These are phyloP conservation scores for Malurus leucopterus DNA, from an alignment of 2,797 vertebrate species.

Conservation along the genomic window DNA sequence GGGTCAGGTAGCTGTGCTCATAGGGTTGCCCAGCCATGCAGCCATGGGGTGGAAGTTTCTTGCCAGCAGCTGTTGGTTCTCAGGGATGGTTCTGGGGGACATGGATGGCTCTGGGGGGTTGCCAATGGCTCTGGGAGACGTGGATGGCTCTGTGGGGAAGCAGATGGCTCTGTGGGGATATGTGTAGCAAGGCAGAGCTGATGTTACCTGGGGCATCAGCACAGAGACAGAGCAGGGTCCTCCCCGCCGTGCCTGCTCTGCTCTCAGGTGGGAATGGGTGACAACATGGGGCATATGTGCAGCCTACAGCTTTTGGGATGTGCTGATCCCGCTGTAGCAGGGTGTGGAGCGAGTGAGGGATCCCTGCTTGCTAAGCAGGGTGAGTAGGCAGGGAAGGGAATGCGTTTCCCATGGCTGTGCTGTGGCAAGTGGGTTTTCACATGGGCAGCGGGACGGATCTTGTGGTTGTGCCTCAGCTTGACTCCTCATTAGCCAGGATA, in stretches of 20 bases:
- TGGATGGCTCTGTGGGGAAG: too few species aligned
- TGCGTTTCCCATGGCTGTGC: accelerated
- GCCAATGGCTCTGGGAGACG: not conserved
- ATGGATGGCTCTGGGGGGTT: not conserved
- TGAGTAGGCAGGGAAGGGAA: not conserved
- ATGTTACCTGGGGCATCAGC: not conserved
- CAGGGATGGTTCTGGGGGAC: too few species aligned
- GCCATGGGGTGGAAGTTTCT: not conserved
- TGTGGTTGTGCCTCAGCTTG: not conserved
- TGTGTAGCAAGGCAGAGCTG: not conserved
- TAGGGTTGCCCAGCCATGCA: not conserved
- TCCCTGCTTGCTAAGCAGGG: not conserved
- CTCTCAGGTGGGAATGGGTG: not conserved
- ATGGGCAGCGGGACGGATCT: accelerated
- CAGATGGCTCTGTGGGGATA: not conserved
- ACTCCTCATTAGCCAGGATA: accelerated
- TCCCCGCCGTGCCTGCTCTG: accelerated
- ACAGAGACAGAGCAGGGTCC: not conserved
- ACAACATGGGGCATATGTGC: not conserved
- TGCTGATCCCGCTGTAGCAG: not conserved
- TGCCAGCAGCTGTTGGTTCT: not conserved
- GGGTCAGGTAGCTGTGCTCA: accelerated
- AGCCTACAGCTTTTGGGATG: not conserved
- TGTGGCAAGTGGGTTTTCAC: not conserved
- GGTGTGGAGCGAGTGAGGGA: not conserved